Evolutionary conservation across 1,140 invertebrate species (phyloP), one percentile per base, ranked within the genome.

Genomic region (Penaeus indicus): DNA sequence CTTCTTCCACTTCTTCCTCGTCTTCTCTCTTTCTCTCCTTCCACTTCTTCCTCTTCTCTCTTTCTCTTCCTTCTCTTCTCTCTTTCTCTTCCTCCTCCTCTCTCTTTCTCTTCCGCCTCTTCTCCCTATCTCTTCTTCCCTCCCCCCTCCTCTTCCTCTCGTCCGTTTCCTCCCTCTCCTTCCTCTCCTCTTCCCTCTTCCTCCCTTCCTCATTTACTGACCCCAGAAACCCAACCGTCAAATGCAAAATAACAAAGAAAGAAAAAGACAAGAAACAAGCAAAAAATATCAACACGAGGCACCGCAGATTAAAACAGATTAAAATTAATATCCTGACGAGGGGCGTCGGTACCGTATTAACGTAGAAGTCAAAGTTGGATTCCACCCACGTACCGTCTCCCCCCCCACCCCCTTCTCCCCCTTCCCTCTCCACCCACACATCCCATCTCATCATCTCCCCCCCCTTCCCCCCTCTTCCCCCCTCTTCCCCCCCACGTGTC

Each of bases 11-110:
- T 64, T 64, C 63, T 64, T 18, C 16, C 63, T n/a, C n/a, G 16
- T n/a, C 63, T n/a, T 64, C 63, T n/a, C 63, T 64, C 63, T n/a
- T n/a, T 64, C 63, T n/a, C 63, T 64, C 63, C 63, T n/a, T 64
- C 63, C 63, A 16, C 16, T n/a, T n/a, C 63, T n/a, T 64, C n/a
- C 16, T n/a, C 63, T n/a, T n/a, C n/a, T n/a, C 63, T n/a, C 63
- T 64, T 64, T n/a, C n/a, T n/a, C n/a, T 64, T n/a, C 63, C 63
- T 64, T 64, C 63, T n/a, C 63, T 18, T n/a, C 63, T n/a, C 63
- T 18, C n/a, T 16, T n/a, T n/a, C n/a, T 64, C 63, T n/a, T n/a
- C n/a, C n/a, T 64, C 63, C 64, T 69, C 7, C 27, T 27, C 22
- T 69, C 13, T 13, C 27, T 27, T 69, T 4, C 7, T 69, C 64